Evolutionary conservation across 2,113 vertebrate genomes (phyloP), one percentile per base, ranked within the genome.

Genomic region (Rhinolophus sinicus): DNA sequence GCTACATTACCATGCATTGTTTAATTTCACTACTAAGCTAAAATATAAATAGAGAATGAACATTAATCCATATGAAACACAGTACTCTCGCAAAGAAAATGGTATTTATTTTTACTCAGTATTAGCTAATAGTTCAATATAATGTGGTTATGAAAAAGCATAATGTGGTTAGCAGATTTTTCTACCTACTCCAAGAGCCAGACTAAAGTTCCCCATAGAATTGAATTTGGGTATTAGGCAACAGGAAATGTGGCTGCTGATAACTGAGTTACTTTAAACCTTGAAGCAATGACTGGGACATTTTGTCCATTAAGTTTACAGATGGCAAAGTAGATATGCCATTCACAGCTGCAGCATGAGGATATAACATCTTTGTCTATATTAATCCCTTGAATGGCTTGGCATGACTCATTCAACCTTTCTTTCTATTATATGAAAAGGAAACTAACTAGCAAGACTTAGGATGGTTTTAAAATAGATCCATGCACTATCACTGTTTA

Each of bases 301-400:
- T 96, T 97, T 14, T 93, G 97, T 95, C 97, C 98, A 98, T 98
- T 98, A 97, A 96, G 97, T 98, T 98, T 94, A 96, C 97, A 98
- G 98, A 98, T 98, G 98, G 98, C 93, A 95, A 97, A 94, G 96
- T 8, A 98, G 98, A 98, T 98, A 98, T 40, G 94, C 96, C 97
- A 97, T 97, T 98, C 97, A 96, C 95, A 98, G 98, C 97, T 98
- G 97, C 95, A 92, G 96, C 92, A 92, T 95, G 96, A 97, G 97
- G 98, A 96, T 98, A 98, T 98, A 98, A 98, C 97, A 98, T 98
- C 96, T 98, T 98, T 97, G 97, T 98, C 98, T 98, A 97, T 97
- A 98, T 98, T 98, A 97, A 98, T 98, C 97, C 98, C 97, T 98
- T 97, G 98, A 97, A 97, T 98, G 90, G 30, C 91, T 98, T 98